Evolutionary conservation across 2,888 invertebrate genomes (phyloP).

Genomic region (Drosophila lutescens): DNA sequence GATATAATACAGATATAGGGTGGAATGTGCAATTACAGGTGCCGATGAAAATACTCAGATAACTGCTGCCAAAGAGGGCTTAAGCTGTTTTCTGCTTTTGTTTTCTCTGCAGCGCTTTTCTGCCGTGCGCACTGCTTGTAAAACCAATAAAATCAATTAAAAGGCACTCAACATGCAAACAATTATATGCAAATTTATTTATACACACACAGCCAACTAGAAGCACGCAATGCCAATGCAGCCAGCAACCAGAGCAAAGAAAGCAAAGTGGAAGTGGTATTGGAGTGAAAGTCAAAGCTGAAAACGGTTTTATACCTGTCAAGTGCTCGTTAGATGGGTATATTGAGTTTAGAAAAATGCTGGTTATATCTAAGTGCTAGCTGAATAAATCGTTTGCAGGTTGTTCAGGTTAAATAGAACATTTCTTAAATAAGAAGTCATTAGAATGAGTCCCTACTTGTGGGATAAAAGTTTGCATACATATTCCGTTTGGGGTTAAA

Average conservation of each 20-base stretch:
- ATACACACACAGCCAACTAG: constrained; percentile 45
- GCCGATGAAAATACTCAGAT: constrained; percentile 5
- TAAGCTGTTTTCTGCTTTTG: constrained; percentile 18
- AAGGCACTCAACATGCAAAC: constrained; percentile 80
- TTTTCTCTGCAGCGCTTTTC: constrained; percentile 34
- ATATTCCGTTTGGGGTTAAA: too few relatives aligned
- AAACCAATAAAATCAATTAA: constrained; percentile 79
- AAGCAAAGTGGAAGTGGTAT: not conserved
- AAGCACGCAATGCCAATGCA: constrained; percentile 13
- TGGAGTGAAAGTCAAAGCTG: constrained; percentile 62
- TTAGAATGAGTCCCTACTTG: too few relatives aligned
- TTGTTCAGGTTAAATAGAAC: not conserved
- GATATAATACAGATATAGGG: not conserved
- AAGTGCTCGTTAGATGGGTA: not conserved
- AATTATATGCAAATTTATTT: constrained; percentile 78
- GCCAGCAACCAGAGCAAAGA: not conserved
- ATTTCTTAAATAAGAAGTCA: not conserved
- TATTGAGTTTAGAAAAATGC: not conserved
- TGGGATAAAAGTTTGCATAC: too few relatives aligned
- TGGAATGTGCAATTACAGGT: constrained; percentile 3
- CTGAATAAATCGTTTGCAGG: not conserved
- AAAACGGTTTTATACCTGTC: constrained; percentile 4
- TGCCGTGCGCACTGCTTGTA: constrained; percentile 53
- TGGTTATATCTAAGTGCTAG: too few relatives aligned
- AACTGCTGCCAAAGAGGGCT: constrained; percentile 16